Evolutionary conservation across 2,797 vertebrate species (phyloP), one percentile per base, ranked within the genome.

Genomic region (Bucorvus abyssinicus): DNA sequence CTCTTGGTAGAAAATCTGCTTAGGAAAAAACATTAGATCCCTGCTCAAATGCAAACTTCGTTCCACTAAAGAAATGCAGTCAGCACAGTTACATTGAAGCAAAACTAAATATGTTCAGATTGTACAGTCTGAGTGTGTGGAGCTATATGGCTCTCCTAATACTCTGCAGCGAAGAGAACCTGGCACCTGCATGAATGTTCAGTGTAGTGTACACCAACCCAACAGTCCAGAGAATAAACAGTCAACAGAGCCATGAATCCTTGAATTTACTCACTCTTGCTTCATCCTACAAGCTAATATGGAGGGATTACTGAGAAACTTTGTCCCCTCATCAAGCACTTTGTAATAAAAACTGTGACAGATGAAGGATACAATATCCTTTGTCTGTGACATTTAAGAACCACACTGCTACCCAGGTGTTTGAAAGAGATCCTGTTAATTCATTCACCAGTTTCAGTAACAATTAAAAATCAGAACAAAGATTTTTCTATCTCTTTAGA

Each of bases 381-480:
- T 87, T 30, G 23, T n/a, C 57, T 61, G 55, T 71, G 76, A 87
- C 59, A 94, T 53, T 93, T 73, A 86, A 93, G 84, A 93, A 74
- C 5, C 15, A 14, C 32, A 80, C 71, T 34, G 52, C 56, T 74
- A 34, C 16, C 21, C 49, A 74, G 70, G 84, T 92, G 47, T 63
- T 76, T 73, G 77, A 86, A 91, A 88, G 55, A 84, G 69, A 89
- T 75, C 71, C n/a, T 50, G 12, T 77, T 80, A 36, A 60, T 40
- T 64, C 61, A 73, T 84, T 67, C 59, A 56, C 21, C 36, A 49
- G n/a, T 63, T 86, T 80, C 83, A 86, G 47, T 47, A 78, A 68
- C n/a, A 65, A 75, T 17, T 65, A 61, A 65, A 91, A 82, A 77
- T 29, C 50, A 76, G 24, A 91, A 78, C 27, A 73, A 88, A 69